A percentile compares a stretch with the other conserved stretches of the same genome.
Evolutionary conservation across 2,797 vertebrate species (phyloP).

Genomic region (Cottoperca gobio): DNA sequence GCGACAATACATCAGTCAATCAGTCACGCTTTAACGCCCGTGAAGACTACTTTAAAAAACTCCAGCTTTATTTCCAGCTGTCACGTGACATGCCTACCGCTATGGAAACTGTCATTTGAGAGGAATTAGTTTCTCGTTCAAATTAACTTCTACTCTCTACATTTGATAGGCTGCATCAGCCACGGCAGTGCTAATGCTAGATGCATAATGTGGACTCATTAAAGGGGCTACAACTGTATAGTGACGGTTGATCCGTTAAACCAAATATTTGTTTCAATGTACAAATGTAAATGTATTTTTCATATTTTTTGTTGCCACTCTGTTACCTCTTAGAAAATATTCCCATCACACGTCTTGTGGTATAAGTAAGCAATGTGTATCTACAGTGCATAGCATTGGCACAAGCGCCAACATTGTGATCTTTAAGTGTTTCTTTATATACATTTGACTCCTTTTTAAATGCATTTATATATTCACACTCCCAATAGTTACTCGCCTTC

Average conservation of each 20-base stretch:
- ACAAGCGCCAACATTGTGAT: slow-evolving; percentile 24
- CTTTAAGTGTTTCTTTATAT: slow-evolving; percentile 17
- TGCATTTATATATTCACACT: slow-evolving; percentile 24
- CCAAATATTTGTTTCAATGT: slow-evolving; percentile 56
- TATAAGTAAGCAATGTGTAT: slow-evolving; percentile 26
- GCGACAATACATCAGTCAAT: background rate
- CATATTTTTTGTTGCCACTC: slow-evolving; percentile 49
- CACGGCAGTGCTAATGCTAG: slow-evolving; percentile 44
- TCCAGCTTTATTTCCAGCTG: background rate
- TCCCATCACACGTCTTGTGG: slow-evolving; percentile 23
- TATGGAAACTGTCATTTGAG: slow-evolving; percentile 17
- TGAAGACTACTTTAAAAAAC: slow-evolving; percentile 7
- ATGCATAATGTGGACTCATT: slow-evolving; percentile 18
- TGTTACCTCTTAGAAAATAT: slow-evolving; percentile 54
- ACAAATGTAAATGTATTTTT: slow-evolving; percentile 70
- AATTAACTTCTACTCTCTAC: slow-evolving; percentile 20
- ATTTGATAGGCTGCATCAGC: slow-evolving; percentile 61
- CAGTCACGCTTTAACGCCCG: background rate
- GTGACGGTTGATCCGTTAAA: slow-evolving; percentile 74
- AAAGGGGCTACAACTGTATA: slow-evolving; percentile 38
- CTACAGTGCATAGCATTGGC: slow-evolving; percentile 15
- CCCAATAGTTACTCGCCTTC: slow-evolving; percentile 19
- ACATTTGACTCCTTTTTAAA: slow-evolving; percentile 19
- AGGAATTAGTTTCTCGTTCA: background rate
- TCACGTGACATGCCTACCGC: background rate